Evolutionary conservation across 92 coral and sea anemone species (phyloP), one percentile per base, ranked within the genome.

Genomic region (Meandrina meandrites): DNA sequence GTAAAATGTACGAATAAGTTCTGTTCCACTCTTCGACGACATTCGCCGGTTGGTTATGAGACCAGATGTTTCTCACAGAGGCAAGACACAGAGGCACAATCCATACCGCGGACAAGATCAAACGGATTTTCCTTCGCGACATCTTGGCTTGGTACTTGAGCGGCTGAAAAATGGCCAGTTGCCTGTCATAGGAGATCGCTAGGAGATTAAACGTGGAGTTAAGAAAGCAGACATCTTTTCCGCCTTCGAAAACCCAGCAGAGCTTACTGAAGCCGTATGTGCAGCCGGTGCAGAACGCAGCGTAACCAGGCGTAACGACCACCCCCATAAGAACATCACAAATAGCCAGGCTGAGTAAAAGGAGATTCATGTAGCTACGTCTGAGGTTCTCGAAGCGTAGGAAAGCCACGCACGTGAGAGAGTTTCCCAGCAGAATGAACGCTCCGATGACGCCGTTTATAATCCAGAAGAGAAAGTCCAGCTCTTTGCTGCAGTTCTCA

Each of bases 161-260:
- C 8, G 98, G 98, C 54, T 91, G 91, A 75, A 92, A 84, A 11
- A 94, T 90, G 9, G 98, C 98, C 30, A 84, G 67, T n/a, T 94
- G 71, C 4, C 98, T 84, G 64, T 94, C 98, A 50, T 88, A 92
- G 3, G 90, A 82, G 17, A 94, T 92, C 31, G 93, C 97, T 7
- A 94, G 86, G 28, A 94, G 78, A 42, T 91, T 92, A 35, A 94
- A 88, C 13, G 88, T 88, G 8, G 97, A 91, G 30, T 75, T 86
- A 27, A 93, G 79, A 28, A 93, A 89, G 14, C 90, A 81, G 51
- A 83, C 51, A 40, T 91, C 93, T 83, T 92, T 92, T 16, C 90
- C 92, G 14, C 92, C 92, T 36, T 89, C 92, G 71, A 92, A 92
- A 28, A 92, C 27, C 94, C 94, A 92, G 62, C 94, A 92, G 0